Evolutionary conservation across 2,113 vertebrate species (phyloP).

Genomic region (Mugil cephalus): DNA sequence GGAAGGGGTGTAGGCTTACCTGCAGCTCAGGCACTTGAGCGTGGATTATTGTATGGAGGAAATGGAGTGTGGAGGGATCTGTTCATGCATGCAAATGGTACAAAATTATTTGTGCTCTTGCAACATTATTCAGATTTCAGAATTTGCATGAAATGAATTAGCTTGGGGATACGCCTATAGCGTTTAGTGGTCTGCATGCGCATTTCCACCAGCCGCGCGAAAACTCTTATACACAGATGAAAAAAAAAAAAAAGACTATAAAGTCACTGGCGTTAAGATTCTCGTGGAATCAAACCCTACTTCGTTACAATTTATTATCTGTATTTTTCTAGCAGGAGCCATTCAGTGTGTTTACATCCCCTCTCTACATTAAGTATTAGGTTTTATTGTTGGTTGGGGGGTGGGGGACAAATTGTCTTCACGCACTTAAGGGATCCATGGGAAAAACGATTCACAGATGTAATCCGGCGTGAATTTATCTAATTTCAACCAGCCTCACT

Average conservation of each 20-base stretch:
- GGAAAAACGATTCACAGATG: background rate
- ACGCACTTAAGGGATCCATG: background rate
- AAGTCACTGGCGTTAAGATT: background rate
- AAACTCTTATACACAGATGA: constrained; percentile 4
- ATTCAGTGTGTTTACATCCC: background rate
- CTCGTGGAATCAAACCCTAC: background rate
- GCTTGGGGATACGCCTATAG: constrained; percentile 25
- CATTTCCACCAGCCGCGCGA: background rate
- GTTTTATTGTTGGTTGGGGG: background rate
- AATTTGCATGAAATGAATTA: constrained; percentile 59
- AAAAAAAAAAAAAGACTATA: constrained; percentile 2
- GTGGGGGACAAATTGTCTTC: background rate
- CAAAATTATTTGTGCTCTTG: constrained; percentile 37
- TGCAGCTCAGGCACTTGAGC: constrained; percentile 21
- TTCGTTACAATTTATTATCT: no score
- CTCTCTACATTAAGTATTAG: background rate
- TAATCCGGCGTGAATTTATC: background rate
- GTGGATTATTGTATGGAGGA: constrained; percentile 26
- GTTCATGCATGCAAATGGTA: constrained; percentile 52
- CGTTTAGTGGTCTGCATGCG: constrained; percentile 2
- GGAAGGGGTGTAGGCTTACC: background rate
- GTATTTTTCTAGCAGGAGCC: no score
- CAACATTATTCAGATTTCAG: constrained; percentile 39
- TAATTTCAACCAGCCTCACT: constrained; percentile 1
- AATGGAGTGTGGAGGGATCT: constrained; percentile 22